phyloP scores from a whole-genome alignment of 1,140 invertebrate genomes.

The Elysia chlorotica region DNA sequence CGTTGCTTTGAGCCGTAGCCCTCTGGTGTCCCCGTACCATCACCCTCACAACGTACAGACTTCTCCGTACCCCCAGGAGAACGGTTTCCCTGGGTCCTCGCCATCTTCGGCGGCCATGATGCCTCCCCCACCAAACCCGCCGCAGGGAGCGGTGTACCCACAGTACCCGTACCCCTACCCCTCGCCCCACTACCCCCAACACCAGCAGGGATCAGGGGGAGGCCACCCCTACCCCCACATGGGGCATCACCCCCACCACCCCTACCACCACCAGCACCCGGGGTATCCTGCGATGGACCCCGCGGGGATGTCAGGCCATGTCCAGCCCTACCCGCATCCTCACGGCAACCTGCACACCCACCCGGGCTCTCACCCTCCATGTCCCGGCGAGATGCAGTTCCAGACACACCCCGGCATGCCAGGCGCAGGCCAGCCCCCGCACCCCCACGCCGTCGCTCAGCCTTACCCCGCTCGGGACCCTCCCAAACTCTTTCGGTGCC shows the following conservation, averaged over 20 bases:
- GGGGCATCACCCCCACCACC: not conserved
- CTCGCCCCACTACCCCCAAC: not conserved
- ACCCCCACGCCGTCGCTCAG: too few relatives aligned
- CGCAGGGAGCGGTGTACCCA: not conserved
- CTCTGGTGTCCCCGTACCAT: not conserved
- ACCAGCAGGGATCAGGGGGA: not conserved
- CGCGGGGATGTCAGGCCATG: too few relatives aligned
- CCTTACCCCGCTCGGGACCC: too few relatives aligned
- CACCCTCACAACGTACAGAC: not conserved
- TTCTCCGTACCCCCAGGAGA: not conserved
- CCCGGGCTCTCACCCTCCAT: too few relatives aligned
- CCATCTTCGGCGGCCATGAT: not conserved
- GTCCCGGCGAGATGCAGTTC: conserved; percentile 1
- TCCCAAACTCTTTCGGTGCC: too few relatives aligned
- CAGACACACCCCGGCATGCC: too few relatives aligned
- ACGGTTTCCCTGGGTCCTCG: not conserved
- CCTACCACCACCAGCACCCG: not conserved
- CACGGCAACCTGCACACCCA: too few relatives aligned
- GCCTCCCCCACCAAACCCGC: conserved; percentile 21
- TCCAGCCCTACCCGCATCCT: too few relatives aligned
- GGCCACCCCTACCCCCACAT: not conserved
- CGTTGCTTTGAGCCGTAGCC: conserved; percentile 17
- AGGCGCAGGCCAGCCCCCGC: too few relatives aligned
- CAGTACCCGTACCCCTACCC: not conserved
- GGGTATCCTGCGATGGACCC: too few relatives aligned